These are phyloP conservation scores for Steinernema hermaphroditum DNA, from an alignment of 2,888 invertebrate genomes.

Conservation along the genomic window DNA sequence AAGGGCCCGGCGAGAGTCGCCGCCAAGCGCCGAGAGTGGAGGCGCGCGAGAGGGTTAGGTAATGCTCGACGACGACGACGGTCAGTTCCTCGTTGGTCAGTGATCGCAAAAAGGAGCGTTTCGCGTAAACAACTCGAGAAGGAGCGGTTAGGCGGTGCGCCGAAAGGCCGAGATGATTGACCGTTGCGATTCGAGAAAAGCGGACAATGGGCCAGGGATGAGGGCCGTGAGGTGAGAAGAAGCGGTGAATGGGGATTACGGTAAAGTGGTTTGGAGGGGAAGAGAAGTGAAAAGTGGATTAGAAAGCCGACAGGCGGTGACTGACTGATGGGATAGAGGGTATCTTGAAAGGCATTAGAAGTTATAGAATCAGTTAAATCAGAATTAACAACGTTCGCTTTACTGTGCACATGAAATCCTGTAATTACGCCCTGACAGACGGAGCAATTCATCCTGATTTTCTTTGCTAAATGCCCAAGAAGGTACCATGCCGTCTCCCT, in stretches of 20 bases:
- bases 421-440: too few relatives aligned
- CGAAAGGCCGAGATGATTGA: constrained; percentile 11
- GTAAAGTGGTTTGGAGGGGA: neutral
- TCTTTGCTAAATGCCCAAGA: too few relatives aligned
- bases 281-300: neutral
- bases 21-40: constrained; percentile 3
- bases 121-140: constrained; percentile 6
- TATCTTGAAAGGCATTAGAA: too few relatives aligned
- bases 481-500: too few relatives aligned
- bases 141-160: constrained; percentile 4
- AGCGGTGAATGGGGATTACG: too few relatives aligned
- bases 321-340: too few relatives aligned
- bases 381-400: too few relatives aligned
- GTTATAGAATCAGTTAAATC: too few relatives aligned
- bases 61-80: constrained; percentile 1
- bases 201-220: neutral
- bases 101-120: constrained; percentile 14
- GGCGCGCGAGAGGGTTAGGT: constrained; percentile 17
- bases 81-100: neutral
- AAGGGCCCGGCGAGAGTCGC: constrained; percentile 11
- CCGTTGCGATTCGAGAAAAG: neutral
- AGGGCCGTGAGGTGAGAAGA: too few relatives aligned
- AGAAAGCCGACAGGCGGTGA: neutral
- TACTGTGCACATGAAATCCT: too few relatives aligned
- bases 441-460: too few relatives aligned